Evolutionary conservation across 2,888 invertebrate species (phyloP), one percentile per base, ranked within the genome.

Genomic region (Kryphioiulus occultus): DNA sequence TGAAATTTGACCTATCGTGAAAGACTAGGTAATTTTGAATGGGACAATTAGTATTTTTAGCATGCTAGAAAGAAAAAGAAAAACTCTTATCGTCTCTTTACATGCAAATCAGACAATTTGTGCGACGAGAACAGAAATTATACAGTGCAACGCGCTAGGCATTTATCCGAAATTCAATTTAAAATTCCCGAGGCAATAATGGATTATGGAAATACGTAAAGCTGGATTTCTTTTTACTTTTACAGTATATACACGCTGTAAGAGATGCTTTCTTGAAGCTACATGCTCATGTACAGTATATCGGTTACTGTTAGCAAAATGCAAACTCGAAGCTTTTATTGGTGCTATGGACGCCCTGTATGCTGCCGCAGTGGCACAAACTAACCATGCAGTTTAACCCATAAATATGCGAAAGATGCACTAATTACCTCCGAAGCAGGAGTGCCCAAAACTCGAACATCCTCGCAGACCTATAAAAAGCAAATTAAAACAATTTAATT

Each of bases 361-460:
- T 59, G 5, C 22, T 59, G n/a, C 7, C n/a, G 22, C 59, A 59
- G n/a, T 9, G 4, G 5, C 59, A 22, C 59, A 59, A 59, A 84
- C 30, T 84, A n/a, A n/a, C 35, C 5, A 84, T 84, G 35, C 17
- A 19, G 19, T 83, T 35, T 84, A 84, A 30, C 84, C n/a, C n/a
- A 17, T n/a, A 26, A 35, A 84, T 35, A 30, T 84, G 5, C 84
- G 84, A n/a, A 26, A 84, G 84, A 44, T 9, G 0, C 47, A 44
- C 44, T 32, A 30, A 22, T 87, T 83, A 87, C 87, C 87, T 83
- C 87, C 87, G 84, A 87, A 87, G 42, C 87, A 87, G 19, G 87
- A 87, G 83, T 87, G 87, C 83, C 87, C 87, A 83, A 87, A 87
- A 26, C 83, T 87, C 35, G 87, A 87, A 44, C 87, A 87, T 83